Evolutionary conservation across 2,113 vertebrate genomes (phyloP), one percentile per base, ranked within the genome.

Genomic region (Cyanoramphus novaezelandiae): DNA sequence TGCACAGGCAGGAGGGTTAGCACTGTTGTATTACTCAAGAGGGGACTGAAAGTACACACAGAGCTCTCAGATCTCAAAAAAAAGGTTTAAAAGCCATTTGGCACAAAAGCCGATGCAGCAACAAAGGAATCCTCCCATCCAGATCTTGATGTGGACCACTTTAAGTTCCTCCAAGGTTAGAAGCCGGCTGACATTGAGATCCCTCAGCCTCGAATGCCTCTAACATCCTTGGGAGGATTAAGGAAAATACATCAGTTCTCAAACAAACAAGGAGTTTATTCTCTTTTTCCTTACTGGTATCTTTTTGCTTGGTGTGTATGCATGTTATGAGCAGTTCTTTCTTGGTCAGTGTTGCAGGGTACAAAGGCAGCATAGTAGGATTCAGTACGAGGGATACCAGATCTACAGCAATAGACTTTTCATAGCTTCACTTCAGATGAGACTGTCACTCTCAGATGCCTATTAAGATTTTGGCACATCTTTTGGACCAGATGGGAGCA

Each of bases 1-100:
- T 83, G 91, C 92, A 95, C 53, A 93, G 77, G 86, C 91, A 93
- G 94, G 72, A 93, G 74, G 81, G 89, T 84, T 37, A 93, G 88
- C 5, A 6, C 85, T 67, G 78, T 47, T 3, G 1, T 70, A 16
- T 57, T 60, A 50, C 88, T 93, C 3, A 0, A 78, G 94, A 81
- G 80, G 82, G 80, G 83, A 50, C 75, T 75, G 71, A 88, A 88
- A 86, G 82, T 72, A 95, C 72, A 93, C 69, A 50, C 35, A 57
- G 50, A 79, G 69, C 82, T 83, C 82, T 92, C 80, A 82, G 85
- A 94, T 95, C 53, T 83, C 78, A 94, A 78, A 93, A 88, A 90
- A 92, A 2, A 86, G 82, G 12, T 80, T 94, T 88, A 52, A 79
- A 92, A 87, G 65, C 59, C 59, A 65, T 17, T 31, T 72, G 82